Evolutionary conservation across 2,888 invertebrate genomes (phyloP), one percentile per base, ranked within the genome.

Genomic region (Crematogaster levior): DNA sequence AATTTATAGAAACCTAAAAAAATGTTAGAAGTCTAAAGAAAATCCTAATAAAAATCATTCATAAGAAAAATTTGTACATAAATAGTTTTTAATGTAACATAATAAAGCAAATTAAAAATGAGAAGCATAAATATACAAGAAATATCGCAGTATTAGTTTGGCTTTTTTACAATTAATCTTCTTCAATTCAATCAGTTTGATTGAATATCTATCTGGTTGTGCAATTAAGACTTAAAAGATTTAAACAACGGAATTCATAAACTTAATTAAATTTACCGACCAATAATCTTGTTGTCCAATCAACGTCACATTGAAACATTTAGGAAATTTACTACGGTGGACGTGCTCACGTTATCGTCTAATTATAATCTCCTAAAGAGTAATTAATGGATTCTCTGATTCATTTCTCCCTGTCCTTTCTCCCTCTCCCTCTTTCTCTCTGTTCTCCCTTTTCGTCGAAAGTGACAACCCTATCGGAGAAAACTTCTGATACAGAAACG

Each of bases 381-480:
- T 48, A 63, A 63, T 63, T 48, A 63, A 74, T 30, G 65, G 34
- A 58, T 74, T 74, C 43, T 61, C 21, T 15, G 60, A 73, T n/a
- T 5, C n/a, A 27, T 73, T 43, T 7, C 60, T 73, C 30, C n/a
- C 27, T 48, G 10, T 30, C 3, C 15, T n/a, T 51, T 21, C n/a
- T 12, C 21, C 12, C 0, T 9, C 3, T 3, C 37, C 5, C 9
- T 24, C 4, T 24, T 1, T 34, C n/a, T 3, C 21, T 34, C 30
- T 48, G 7, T 18, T 24, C 46, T 48, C 60, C 9, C 46, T 63
- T 48, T 46, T 24, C 46, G 34, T 61, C 46, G 72, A 63, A 77
- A 83, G 75, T 68, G 56, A 66, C 66, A 30, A 72, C 6, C 53
- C 84, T 85, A 87, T 87, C 85, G 68, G 73, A 77, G 82, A 87